A percentile compares a stretch with the other conserved stretches of the same genome.
Evolutionary conservation across 2,888 invertebrate species (phyloP).

Genomic region (Synanthedon myopaeformis): DNA sequence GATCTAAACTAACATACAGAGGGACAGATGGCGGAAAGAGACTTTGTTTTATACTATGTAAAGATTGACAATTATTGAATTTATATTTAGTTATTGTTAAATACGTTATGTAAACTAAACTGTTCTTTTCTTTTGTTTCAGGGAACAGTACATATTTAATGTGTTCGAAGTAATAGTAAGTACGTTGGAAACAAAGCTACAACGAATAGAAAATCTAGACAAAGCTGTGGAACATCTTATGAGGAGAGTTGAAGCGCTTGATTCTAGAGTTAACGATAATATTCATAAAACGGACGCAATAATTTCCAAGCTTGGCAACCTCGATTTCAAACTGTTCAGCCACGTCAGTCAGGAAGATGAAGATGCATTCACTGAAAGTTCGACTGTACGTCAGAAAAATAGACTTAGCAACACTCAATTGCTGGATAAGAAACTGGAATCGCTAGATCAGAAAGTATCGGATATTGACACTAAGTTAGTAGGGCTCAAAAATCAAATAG

Average conservation of each 20-base stretch:
- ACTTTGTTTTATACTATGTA: too few relatives aligned
- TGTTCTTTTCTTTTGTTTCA: constrained; percentile 61
- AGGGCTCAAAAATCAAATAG: constrained; percentile 83
- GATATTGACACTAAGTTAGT: constrained; percentile 85
- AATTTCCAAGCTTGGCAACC: constrained; percentile 78
- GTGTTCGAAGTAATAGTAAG: constrained; percentile 92
- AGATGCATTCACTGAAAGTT: constrained; percentile 38
- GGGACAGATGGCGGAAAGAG: too few relatives aligned
- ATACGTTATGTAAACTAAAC: too few relatives aligned
- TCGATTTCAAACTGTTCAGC: constrained; percentile 82
- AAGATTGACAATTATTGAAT: too few relatives aligned
- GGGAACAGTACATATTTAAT: constrained; percentile 89
- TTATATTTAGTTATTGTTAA: constrained; percentile 8
- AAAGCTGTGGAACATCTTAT: constrained; percentile 89
- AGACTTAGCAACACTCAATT: constrained; percentile 49
- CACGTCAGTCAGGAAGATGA: constrained; percentile 52
- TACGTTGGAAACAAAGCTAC: constrained; percentile 87
- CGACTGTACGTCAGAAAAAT: constrained; percentile 10
- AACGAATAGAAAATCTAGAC: constrained; percentile 88
- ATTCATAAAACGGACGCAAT: constrained; percentile 87
- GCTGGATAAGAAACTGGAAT: constrained; percentile 76
- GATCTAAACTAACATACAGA: too few relatives aligned
- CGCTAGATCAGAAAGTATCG: constrained; percentile 85
- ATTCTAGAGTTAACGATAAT: constrained; percentile 84
- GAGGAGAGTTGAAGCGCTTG: constrained; percentile 85